A percentile compares a stretch with the other conserved stretches of the same genome.
Evolutionary conservation across 2,113 vertebrate genomes (phyloP).

Genomic region (Dipodomys merriami): DNA sequence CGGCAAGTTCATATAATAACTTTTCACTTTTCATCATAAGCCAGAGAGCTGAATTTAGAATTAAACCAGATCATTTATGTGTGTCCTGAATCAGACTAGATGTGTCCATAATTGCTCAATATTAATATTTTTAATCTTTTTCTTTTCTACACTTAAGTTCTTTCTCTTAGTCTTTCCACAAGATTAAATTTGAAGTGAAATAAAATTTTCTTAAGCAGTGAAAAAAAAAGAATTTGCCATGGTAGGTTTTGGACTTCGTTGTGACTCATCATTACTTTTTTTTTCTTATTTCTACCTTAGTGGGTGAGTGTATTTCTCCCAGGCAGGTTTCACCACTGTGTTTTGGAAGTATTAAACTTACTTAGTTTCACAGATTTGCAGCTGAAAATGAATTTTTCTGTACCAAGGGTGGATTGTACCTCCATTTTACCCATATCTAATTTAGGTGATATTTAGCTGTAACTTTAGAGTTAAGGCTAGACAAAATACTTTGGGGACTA

Average conservation of each 20-base stretch:
- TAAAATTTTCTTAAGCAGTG: background rate
- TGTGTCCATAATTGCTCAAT: conserved; percentile 81
- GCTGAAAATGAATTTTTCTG: conserved; percentile 20
- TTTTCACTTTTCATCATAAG: conserved; percentile 85
- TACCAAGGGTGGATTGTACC: background rate
- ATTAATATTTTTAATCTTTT: conserved; percentile 69
- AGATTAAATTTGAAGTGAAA: conserved; percentile 65
- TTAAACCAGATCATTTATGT: conserved; percentile 85
- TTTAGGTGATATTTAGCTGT: background rate
- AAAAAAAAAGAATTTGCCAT: background rate
- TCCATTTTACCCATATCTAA: background rate
- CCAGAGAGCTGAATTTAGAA: conserved; percentile 84
- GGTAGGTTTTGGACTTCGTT: conserved; percentile 1
- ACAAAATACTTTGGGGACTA: background rate
- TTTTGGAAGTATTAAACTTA: conserved; percentile 6
- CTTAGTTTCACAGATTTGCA: background rate
- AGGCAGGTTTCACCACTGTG: background rate
- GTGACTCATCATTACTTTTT: background rate
- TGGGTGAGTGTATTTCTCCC: background rate
- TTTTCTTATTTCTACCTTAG: background rate
- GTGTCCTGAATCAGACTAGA: conserved; percentile 72
- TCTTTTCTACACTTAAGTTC: conserved; percentile 59
- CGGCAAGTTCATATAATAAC: conserved; percentile 88
- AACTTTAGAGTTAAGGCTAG: conserved; percentile 39
- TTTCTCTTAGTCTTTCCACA: conserved; percentile 70